These are phyloP conservation scores for Tenualosa thibaudeaui DNA, from an alignment of 2,797 vertebrate genomes.

Conservation along the genomic window DNA sequence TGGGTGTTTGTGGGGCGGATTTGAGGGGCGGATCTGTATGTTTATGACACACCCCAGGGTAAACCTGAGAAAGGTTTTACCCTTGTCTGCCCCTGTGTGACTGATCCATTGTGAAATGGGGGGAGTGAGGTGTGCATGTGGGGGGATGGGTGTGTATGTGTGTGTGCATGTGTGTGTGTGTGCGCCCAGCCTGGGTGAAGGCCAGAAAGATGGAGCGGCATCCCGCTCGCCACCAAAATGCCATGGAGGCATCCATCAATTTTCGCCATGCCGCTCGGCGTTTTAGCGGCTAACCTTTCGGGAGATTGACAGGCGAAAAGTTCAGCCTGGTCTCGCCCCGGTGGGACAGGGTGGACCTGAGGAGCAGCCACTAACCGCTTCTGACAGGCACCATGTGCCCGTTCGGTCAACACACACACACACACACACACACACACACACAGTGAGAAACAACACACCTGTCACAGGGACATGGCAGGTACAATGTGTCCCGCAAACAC, in stretches of 20 bases:
- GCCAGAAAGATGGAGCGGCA: constrained; percentile 44
- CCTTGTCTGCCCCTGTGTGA: constrained; percentile 47
- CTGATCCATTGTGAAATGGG: constrained; percentile 59
- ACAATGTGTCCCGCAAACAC: neutral
- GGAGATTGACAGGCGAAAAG: constrained; percentile 87
- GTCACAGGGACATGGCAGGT: neutral
- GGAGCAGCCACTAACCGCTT: constrained; percentile 80
- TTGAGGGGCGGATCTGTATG: constrained; percentile 23
- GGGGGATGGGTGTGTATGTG: neutral
- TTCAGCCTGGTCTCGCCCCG: constrained; percentile 78
- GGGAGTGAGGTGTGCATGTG: constrained; percentile 32
- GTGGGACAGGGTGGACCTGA: constrained; percentile 75
- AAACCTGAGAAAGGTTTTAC: constrained; percentile 42
- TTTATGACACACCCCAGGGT: constrained; percentile 44
- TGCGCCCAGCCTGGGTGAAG: neutral
- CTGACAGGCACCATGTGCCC: constrained; percentile 83
- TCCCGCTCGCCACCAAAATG: constrained; percentile 62
- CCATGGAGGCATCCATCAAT: constrained; percentile 68
- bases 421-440: constrained; percentile 42
- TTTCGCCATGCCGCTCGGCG: constrained; percentile 63
- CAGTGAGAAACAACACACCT: neutral
- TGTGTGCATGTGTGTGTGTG: neutral
- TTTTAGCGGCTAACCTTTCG: constrained; percentile 85
- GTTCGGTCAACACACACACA: constrained; percentile 41
- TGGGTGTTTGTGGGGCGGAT: neutral